A percentile compares a stretch with the other conserved stretches of the same genome.
Conservation (phyloP, 2,113 vertebrate species). For the Cavia porcellus region DNA sequence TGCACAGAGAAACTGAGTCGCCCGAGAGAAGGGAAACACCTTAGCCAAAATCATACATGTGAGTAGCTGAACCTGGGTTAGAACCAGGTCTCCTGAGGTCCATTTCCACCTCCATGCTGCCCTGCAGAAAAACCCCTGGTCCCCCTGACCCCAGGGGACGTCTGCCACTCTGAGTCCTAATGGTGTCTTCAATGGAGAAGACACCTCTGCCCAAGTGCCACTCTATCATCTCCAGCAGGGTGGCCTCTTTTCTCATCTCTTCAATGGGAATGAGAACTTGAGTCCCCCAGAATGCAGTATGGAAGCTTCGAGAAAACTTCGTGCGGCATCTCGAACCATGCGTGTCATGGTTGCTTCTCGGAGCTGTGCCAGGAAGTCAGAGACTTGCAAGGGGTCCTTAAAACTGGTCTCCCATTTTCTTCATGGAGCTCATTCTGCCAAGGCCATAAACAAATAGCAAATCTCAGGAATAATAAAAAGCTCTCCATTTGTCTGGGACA, state of each 20-base stretch:
- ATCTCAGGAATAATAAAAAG: slow-evolving; percentile 71
- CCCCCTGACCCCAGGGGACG: accelerated
- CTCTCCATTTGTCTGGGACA: slow-evolving; percentile 53
- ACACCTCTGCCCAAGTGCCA: not conserved
- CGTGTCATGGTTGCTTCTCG: not conserved
- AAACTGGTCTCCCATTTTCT: not conserved
- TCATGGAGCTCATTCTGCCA: not conserved
- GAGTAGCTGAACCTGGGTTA: not conserved
- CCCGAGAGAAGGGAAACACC: not conserved
- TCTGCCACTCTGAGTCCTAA: not conserved
- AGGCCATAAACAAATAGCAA: slow-evolving; percentile 57
- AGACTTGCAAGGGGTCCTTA: not conserved
- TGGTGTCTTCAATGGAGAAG: not conserved
- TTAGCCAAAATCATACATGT: accelerated
- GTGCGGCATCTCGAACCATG: accelerated
- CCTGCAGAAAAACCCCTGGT: not conserved
- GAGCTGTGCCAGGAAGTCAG: slow-evolving; percentile 33
- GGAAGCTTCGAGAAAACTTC: not conserved
- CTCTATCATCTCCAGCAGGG: not conserved
- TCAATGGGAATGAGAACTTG: not conserved
- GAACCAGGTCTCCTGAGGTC: not conserved
- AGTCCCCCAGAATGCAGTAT: not conserved
- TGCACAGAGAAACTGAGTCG: not conserved
- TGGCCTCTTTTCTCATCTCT: slow-evolving; percentile 13
- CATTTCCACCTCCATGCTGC: not conserved